phyloP scores from a whole-genome alignment of 2,797 vertebrate species.

The Capromys pilorides region DNA sequence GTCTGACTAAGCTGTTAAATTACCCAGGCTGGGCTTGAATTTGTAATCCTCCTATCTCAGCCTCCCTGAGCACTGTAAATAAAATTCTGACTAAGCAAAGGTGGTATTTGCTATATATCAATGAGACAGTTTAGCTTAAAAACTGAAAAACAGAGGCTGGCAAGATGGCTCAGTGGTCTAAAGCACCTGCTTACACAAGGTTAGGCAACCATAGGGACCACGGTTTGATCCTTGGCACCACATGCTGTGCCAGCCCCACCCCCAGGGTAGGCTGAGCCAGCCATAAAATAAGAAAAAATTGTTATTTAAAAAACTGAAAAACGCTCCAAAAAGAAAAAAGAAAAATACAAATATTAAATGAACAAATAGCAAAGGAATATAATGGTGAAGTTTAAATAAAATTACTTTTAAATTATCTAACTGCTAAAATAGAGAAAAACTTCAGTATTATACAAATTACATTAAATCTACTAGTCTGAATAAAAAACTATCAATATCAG shows the following conservation, averaged over 20 bases:
- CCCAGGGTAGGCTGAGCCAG: too few relatives aligned
- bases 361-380: constrained; percentile 47
- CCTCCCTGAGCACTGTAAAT: background rate
- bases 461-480: constrained; percentile 30
- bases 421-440: constrained; percentile 36
- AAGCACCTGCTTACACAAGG: too few relatives aligned
- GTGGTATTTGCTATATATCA: constrained; percentile 1
- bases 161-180: too few relatives aligned
- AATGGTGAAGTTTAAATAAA: constrained; percentile 35
- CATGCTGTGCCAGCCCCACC: too few relatives aligned
- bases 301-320: constrained; percentile 51
- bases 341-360: constrained; percentile 56
- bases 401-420: constrained; percentile 57
- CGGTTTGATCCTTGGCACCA: too few relatives aligned
- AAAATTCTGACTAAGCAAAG: constrained; percentile 49
- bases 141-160: constrained; percentile 10
- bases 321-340: background rate
- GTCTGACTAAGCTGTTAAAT: background rate
- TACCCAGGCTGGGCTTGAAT: background rate
- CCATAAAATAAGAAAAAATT: too few relatives aligned
- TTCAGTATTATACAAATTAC: constrained; percentile 20
- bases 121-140: constrained; percentile 32
- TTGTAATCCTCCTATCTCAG: background rate
- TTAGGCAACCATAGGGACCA: too few relatives aligned
- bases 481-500: background rate